Percentiles rank a stretch among this genome's conserved stretches.
Evolutionary conservation across 2,888 invertebrate species (phyloP).

Genomic region (Drosophila colorata): DNA sequence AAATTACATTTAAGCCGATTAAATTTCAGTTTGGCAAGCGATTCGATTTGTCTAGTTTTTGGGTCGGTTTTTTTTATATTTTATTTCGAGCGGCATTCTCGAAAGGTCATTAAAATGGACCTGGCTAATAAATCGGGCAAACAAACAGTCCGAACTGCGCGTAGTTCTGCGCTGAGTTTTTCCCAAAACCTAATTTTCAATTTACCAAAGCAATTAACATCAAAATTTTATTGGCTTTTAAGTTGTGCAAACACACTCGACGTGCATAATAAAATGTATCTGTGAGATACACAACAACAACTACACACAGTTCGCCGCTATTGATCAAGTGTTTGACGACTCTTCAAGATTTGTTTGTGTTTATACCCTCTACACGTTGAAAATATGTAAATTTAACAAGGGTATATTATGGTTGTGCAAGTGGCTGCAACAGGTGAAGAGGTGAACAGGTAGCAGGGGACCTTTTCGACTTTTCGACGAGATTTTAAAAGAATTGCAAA

Average conservation of each 20-base stretch:
- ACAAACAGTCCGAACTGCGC: slow-evolving; percentile 51
- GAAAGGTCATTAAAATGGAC: slow-evolving; percentile 72
- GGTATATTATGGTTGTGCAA: too few relatives aligned
- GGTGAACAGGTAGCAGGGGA: too few relatives aligned
- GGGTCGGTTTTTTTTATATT: slow-evolving; percentile 1
- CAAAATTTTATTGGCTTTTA: slow-evolving; percentile 79
- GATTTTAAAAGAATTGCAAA: too few relatives aligned
- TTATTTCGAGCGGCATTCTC: slow-evolving; percentile 18
- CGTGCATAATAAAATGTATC: slow-evolving; percentile 59
- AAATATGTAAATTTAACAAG: too few relatives aligned
- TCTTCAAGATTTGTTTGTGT: slow-evolving; percentile 56
- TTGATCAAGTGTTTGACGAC: slow-evolving; percentile 74
- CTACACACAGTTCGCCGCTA: slow-evolving; percentile 51
- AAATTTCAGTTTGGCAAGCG: slow-evolving; percentile 63
- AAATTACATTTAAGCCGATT: slow-evolving; percentile 78
- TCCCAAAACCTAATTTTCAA: slow-evolving; percentile 80
- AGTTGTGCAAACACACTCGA: slow-evolving; percentile 69
- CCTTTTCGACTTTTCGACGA: too few relatives aligned
- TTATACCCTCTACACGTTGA: background rate
- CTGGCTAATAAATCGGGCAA: slow-evolving; percentile 69
- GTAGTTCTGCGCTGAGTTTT: slow-evolving; percentile 49
- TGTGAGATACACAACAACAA: slow-evolving; percentile 46
- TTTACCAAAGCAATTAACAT: slow-evolving; percentile 79
- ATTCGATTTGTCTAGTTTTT: slow-evolving; percentile 74
- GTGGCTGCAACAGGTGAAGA: too few relatives aligned